Evolutionary conservation across 2,888 invertebrate species (phyloP).

Genomic region (Drosophila aldrichi): DNA sequence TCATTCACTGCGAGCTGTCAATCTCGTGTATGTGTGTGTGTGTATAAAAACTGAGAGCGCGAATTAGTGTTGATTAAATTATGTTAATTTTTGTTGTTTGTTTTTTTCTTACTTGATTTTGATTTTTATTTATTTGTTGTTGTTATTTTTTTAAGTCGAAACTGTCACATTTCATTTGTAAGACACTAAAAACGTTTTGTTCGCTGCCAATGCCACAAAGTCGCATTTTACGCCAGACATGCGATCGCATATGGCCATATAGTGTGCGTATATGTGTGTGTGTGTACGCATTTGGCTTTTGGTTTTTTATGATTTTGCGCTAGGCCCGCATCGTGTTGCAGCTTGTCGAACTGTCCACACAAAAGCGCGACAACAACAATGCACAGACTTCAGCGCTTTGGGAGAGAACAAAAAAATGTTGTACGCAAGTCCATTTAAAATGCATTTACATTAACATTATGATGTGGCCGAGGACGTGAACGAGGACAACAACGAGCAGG

Average conservation of each 20-base stretch:
- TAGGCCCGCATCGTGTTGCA: constrained; percentile 82
- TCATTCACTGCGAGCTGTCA: constrained; percentile 55
- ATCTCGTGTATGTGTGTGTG: too few relatives aligned
- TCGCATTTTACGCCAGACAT: constrained; percentile 62
- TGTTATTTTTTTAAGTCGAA: constrained; percentile 63
- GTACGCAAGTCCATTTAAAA: constrained; percentile 83
- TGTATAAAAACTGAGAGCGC: constrained; percentile 53
- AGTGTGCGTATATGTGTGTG: constrained; percentile 19
- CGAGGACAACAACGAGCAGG: constrained; percentile 37
- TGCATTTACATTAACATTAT: constrained; percentile 85
- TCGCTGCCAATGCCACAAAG: constrained; percentile 59
- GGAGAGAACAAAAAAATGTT: constrained; percentile 67
- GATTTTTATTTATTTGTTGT: too few relatives aligned
- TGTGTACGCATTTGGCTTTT: constrained; percentile 31
- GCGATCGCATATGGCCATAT: constrained; percentile 57
- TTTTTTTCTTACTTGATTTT: constrained; percentile 23
- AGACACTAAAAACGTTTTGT: constrained; percentile 80
- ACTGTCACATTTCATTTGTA: constrained; percentile 78
- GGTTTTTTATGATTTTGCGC: constrained; percentile 68
- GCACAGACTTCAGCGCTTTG: constrained; percentile 24
- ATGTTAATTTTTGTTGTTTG: constrained; percentile 62
- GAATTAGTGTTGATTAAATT: constrained; percentile 81
- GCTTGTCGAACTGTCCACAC: constrained; percentile 81
- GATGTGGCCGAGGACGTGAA: constrained; percentile 69
- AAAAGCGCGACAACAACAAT: constrained; percentile 67